Conservation (phyloP, 2,113 vertebrate species). For the Epinephelus cyanopodus region DNA sequence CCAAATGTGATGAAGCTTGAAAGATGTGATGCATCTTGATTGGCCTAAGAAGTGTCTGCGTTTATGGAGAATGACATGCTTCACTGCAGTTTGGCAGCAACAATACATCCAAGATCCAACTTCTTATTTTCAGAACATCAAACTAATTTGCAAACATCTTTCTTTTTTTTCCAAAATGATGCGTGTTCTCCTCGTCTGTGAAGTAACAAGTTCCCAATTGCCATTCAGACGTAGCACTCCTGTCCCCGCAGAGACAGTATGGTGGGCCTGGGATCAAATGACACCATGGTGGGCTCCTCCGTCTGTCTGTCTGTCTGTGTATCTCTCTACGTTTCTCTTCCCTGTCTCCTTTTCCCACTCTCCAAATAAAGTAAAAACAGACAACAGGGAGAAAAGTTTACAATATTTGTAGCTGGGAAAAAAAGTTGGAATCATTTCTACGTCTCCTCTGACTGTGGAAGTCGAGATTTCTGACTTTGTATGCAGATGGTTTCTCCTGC, state of each 20-base stretch:
- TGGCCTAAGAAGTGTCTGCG: not conserved
- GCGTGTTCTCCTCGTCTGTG: not conserved
- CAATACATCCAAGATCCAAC: not conserved
- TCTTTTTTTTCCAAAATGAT: not conserved
- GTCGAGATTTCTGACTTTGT: conserved; percentile 73
- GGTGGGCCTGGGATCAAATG: not conserved
- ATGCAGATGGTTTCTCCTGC: conserved; percentile 74
- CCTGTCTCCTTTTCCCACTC: not conserved
- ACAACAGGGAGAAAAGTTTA: conserved; percentile 3
- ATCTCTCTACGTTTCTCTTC: not conserved
- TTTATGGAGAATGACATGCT: conserved; percentile 17
- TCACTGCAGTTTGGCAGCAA: not conserved
- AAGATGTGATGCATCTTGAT: conserved; percentile 17
- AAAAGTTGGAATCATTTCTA: conserved; percentile 60
- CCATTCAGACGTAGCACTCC: not conserved
- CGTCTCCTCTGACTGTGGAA: conserved; percentile 46
- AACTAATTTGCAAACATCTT: not conserved
- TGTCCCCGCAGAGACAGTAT: not conserved
- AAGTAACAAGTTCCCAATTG: not conserved
- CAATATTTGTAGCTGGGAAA: conserved; percentile 8
- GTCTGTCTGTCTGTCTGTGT: not conserved
- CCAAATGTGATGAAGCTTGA: conserved; percentile 18
- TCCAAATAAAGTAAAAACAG: conserved; percentile 12
- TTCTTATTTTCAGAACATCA: not conserved
- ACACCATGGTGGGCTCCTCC: not conserved